phyloP scores from a whole-genome alignment of 2,113 vertebrate genomes.

The Microtus ochrogaster region DNA sequence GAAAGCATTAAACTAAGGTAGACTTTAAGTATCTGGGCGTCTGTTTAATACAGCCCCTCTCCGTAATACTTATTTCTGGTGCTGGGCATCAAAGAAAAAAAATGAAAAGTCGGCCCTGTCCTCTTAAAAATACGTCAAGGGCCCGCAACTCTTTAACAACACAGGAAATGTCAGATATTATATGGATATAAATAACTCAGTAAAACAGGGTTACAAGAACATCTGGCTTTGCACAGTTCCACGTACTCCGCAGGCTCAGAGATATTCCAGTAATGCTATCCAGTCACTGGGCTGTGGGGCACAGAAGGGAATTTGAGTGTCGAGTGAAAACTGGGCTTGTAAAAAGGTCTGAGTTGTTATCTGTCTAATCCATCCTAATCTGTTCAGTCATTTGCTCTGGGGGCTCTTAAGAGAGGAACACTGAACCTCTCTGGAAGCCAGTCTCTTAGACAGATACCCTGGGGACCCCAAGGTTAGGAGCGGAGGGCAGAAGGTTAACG shows the following conservation, averaged over 20 bases:
- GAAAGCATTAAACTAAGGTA: conserved; percentile 67
- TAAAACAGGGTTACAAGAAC: conserved; percentile 78
- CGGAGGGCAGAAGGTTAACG: conserved; percentile 65
- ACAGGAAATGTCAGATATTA: conserved; percentile 84
- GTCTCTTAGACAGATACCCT: conserved; percentile 51
- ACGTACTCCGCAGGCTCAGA: conserved; percentile 57
- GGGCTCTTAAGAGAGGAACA: conserved; percentile 68
- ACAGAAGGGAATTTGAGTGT: conserved; percentile 79
- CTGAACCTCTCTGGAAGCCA: conserved; percentile 66
- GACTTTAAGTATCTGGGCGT: conserved; percentile 57
- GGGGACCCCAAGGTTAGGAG: conserved; percentile 49
- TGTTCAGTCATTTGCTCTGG: conserved; percentile 81
- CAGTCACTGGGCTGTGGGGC: conserved; percentile 30
- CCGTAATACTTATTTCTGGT: conserved; percentile 43
- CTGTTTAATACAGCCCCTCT: conserved; percentile 69
- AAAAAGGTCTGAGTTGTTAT: conserved; percentile 80
- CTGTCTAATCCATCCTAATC: conserved; percentile 65
- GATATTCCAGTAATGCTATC: conserved; percentile 70
- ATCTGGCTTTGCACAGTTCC: conserved; percentile 81
- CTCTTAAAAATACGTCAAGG: conserved; percentile 70
- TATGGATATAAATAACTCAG: conserved; percentile 82
- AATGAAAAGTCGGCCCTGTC: conserved; percentile 41
- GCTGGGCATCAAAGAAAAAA: conserved; percentile 74
- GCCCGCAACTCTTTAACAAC: conserved; percentile 80
- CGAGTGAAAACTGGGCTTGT: conserved; percentile 75